Conservation (phyloP, 2,888 invertebrate genomes). For the Amphipoea lucens region DNA sequence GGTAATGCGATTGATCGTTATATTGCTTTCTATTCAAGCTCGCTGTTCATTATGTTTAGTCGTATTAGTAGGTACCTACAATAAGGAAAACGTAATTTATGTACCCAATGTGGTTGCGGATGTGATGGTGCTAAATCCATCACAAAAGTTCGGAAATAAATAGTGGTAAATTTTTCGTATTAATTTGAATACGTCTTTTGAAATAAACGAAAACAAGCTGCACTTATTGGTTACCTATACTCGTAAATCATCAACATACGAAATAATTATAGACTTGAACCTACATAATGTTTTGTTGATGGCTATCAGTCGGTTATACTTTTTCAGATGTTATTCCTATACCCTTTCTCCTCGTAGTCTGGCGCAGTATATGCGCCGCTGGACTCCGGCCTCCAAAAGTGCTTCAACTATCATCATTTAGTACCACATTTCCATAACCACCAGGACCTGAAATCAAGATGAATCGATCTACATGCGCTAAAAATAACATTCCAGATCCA, state of each 20-base stretch:
- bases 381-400: background rate
- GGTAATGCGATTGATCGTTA: constrained; percentile 49
- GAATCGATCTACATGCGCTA: constrained; percentile 22
- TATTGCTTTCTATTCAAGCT: constrained; percentile 40
- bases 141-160: no score
- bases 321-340: background rate
- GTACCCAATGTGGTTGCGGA: background rate
- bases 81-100: constrained; percentile 5
- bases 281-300: background rate
- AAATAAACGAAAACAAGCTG: background rate
- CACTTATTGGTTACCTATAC: background rate
- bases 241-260: background rate
- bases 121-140: background rate
- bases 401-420: constrained; percentile 1
- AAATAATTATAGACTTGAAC: background rate
- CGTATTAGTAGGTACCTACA: constrained; percentile 1
- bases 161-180: no score
- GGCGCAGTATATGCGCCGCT: no score
- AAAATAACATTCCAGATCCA: constrained; percentile 40
- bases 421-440: constrained; percentile 1
- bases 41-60: constrained; percentile 26
- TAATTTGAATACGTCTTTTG: background rate
- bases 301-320: background rate
- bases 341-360: background rate
- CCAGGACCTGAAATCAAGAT: constrained; percentile 1